Conservation (phyloP, 1,140 invertebrate species). For the Ptiloglossa arizonensis region DNA sequence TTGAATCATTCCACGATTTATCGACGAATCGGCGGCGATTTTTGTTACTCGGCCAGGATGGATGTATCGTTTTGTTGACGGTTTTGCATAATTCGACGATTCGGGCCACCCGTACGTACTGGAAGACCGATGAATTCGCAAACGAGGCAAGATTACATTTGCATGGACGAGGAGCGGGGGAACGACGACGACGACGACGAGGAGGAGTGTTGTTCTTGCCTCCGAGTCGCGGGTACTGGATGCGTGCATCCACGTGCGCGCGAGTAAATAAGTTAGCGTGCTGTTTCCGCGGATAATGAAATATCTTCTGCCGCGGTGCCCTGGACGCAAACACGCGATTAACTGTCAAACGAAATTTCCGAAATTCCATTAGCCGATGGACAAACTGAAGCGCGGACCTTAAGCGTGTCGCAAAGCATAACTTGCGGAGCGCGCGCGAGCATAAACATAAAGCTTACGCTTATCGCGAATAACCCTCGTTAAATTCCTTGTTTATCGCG, state of each 20-base stretch:
- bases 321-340: constrained; percentile 20
- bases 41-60: too few species aligned
- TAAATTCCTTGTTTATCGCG: constrained; percentile 59
- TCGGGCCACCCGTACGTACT: not conserved
- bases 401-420: constrained; percentile 10
- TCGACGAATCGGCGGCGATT: constrained; percentile 1
- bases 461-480: constrained; percentile 55
- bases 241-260: not conserved
- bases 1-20: constrained; percentile 14
- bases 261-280: constrained; percentile 43
- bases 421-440: not conserved
- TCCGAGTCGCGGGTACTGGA: not conserved
- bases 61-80: not conserved
- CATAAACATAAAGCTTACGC: constrained; percentile 44
- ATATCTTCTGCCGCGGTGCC: not conserved
- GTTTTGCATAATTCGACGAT: constrained; percentile 10
- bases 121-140: constrained; percentile 1
- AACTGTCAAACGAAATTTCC: constrained; percentile 36
- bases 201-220: constrained; percentile 23
- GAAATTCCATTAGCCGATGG: constrained; percentile 39
- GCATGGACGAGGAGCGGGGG: too few species aligned
- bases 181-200: too few species aligned
- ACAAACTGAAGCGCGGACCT: constrained; percentile 7
- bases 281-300: constrained; percentile 36
- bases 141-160: constrained; percentile 33